Evolutionary conservation across 2,888 invertebrate species (phyloP), one percentile per base, ranked within the genome.

Genomic region (Eristalis tenax): DNA sequence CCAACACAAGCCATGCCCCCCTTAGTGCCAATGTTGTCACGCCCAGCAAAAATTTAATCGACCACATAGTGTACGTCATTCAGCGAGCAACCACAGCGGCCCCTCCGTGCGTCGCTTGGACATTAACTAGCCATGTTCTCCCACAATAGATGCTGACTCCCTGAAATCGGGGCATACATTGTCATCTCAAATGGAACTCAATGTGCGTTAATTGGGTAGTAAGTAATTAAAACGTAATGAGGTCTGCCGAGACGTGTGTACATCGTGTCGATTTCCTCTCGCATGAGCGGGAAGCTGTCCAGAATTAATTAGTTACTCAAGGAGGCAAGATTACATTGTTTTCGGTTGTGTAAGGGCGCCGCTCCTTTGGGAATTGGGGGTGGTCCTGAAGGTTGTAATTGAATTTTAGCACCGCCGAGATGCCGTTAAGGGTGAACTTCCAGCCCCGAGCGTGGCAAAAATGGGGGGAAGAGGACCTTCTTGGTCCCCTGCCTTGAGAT

Each of bases 61-160:
- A 77, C 77, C 81, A 50, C 64, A 77, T 64, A 59, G 50, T 85
- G 64, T 65, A 64, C 81, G 85, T 85, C 85, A 77, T 50, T 50
- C 50, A 65, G 77, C 18, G 81, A 13, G 1, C 8, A 50, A 18
- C 18, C 8, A 18, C n/a, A n/a, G n/a, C n/a, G n/a, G 18, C 11
- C 64, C 18, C 28, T 18, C 5, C n/a, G 3, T 15, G 3, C 11
- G 32, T 50, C 63, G 70, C 1, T 57, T 56, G 22, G 64, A 63
- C 77, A 64, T 38, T 70, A 69, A 6, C 59, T 68, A 61, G 50
- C 10, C 15, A 22, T 65, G 35, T 43, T 65, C n/a, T 71, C 10
- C 28, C 22, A 26, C 26, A 26, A 26, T 26, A 26, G 26, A 26
- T 26, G 43, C 8, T 5, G 13, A 6, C 4, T 10, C 32, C 5